Conservation (phyloP, 2,888 invertebrate genomes). For the Pristionchus entomophagus region DNA sequence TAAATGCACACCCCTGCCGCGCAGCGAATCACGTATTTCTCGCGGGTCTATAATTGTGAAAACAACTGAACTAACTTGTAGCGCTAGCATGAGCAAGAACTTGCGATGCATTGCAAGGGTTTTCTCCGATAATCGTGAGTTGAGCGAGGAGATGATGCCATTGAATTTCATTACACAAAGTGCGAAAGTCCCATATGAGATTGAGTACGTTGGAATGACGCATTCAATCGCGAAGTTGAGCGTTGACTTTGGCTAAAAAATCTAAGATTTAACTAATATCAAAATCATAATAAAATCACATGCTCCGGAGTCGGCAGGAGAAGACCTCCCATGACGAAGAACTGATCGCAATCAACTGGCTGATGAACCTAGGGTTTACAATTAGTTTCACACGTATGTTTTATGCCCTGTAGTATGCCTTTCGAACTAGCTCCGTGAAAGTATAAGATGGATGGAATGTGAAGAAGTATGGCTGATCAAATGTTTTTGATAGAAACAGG, state of each 20-base stretch:
- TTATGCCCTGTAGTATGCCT: too few species aligned
- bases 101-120: neutral
- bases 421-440: neutral
- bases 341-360: neutral
- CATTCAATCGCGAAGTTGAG: neutral
- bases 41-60: neutral
- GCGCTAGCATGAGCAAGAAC: neutral
- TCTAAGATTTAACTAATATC: too few species aligned
- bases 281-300: neutral
- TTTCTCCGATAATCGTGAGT: neutral
- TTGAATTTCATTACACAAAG: neutral
- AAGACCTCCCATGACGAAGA: neutral
- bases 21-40: too few species aligned
- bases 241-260: neutral
- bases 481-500: neutral
- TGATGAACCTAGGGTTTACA: neutral
- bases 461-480: neutral
- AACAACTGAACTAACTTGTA: neutral
- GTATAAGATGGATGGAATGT: neutral
- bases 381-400: too few species aligned
- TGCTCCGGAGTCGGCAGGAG: neutral
- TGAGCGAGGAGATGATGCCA: neutral
- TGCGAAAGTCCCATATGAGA: neutral
- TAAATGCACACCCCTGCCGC: too few species aligned
- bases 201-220: neutral